phyloP scores from a whole-genome alignment of 2,113 vertebrate genomes.

The Carassius gibelio region DNA sequence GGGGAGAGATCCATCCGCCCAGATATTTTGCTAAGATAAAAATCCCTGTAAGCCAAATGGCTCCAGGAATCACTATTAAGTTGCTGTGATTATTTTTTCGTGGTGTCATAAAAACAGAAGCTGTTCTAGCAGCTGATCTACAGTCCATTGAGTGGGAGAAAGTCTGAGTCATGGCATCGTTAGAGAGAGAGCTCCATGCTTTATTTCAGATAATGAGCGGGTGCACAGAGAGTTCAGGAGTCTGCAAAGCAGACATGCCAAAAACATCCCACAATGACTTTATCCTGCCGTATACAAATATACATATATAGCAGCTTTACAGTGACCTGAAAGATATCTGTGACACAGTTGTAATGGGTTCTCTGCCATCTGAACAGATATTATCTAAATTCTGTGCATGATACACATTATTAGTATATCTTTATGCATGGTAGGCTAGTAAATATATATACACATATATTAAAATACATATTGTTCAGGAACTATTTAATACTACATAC shows the following conservation, averaged over 20 bases:
- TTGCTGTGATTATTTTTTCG: neutral
- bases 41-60: neutral
- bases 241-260: slow-evolving; percentile 12
- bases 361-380: neutral
- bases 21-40: neutral
- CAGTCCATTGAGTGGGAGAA: slow-evolving; percentile 27
- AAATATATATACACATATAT: neutral
- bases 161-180: neutral
- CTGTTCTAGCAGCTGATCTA: slow-evolving; percentile 20
- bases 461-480: neutral
- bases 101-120: slow-evolving; percentile 17
- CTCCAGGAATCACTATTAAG: neutral
- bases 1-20: neutral
- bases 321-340: neutral
- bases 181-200: slow-evolving; percentile 1
- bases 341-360: neutral
- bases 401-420: neutral
- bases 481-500: neutral
- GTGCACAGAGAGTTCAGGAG: slow-evolving; percentile 36
- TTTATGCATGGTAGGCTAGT: neutral
- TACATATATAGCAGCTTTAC: neutral
- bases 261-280: slow-evolving; percentile 8
- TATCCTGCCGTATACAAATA: neutral
- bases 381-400: neutral
- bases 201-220: slow-evolving; percentile 34